Evolutionary conservation across 2,797 vertebrate genomes (phyloP).

Genomic region (Peromyscus eremicus): DNA sequence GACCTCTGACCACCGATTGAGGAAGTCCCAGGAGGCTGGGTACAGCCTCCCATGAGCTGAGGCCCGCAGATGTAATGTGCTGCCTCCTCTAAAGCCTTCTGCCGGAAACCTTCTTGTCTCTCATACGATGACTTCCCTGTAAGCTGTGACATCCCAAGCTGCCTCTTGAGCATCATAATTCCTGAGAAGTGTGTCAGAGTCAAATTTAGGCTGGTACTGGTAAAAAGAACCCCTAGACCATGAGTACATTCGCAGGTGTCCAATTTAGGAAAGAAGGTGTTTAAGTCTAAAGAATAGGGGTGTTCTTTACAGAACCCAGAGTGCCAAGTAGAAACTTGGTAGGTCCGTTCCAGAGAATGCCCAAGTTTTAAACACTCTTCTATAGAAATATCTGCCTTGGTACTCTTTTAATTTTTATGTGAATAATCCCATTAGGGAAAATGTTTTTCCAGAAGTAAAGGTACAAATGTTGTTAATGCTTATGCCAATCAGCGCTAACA

Average conservation of each 20-base stretch:
- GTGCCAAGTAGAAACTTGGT: neutral
- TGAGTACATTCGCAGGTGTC: neutral
- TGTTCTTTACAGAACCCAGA: neutral
- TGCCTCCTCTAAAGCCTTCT: neutral
- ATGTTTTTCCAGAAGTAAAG: neutral
- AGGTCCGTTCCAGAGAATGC: neutral
- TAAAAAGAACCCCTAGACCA: neutral
- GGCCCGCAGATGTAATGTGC: neutral
- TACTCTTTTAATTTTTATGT: neutral
- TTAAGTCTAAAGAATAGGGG: neutral
- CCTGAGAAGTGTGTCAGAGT: neutral
- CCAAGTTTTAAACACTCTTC: slow-evolving; percentile 33
- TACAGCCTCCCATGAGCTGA: neutral
- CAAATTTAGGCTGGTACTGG: neutral
- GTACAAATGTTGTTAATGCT: neutral
- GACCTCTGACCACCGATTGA: neutral
- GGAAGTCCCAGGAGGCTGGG: neutral
- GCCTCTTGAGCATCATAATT: neutral
- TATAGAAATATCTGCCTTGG: neutral
- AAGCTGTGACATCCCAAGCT: neutral
- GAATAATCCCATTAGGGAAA: neutral
- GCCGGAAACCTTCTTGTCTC: neutral
- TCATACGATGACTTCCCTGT: neutral
- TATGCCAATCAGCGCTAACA: neutral
- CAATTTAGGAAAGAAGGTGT: neutral